Evolutionary conservation across 2,797 vertebrate species (phyloP).

Genomic region (Pseudotriccus pelzelni): DNA sequence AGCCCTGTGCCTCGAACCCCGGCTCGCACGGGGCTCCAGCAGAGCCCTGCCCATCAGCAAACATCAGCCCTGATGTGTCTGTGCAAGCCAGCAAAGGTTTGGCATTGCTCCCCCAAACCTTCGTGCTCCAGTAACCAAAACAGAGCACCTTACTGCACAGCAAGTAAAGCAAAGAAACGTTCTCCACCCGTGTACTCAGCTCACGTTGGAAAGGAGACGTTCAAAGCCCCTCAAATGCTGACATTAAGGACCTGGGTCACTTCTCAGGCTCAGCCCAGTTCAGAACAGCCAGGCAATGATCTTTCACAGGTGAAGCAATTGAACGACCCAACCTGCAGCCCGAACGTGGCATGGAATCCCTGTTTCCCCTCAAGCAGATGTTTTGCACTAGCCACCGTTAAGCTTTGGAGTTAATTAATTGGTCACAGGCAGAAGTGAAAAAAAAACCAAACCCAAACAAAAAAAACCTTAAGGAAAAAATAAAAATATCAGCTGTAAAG

Average conservation of each 20-base stretch:
- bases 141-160: not conserved
- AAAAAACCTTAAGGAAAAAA: not conserved
- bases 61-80: not conserved
- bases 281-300: not conserved
- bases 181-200: not conserved
- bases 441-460: not conserved
- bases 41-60: conserved; percentile 2
- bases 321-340: not conserved
- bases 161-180: not conserved
- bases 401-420: not conserved
- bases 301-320: not conserved
- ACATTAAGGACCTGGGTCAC: not conserved
- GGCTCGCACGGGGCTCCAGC: not conserved
- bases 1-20: not conserved
- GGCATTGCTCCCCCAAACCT: not conserved
- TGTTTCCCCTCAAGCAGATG: not conserved
- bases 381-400: not conserved
- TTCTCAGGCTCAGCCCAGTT: not conserved
- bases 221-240: not conserved
- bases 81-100: not conserved
- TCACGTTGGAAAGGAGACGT: rapidly evolving
- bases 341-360: not conserved
- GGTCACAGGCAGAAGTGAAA: rapidly evolving
- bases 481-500: not conserved
- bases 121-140: conserved; percentile 19